phyloP scores from a whole-genome alignment of 2,113 vertebrate genomes.

The Centropristis striata region DNA sequence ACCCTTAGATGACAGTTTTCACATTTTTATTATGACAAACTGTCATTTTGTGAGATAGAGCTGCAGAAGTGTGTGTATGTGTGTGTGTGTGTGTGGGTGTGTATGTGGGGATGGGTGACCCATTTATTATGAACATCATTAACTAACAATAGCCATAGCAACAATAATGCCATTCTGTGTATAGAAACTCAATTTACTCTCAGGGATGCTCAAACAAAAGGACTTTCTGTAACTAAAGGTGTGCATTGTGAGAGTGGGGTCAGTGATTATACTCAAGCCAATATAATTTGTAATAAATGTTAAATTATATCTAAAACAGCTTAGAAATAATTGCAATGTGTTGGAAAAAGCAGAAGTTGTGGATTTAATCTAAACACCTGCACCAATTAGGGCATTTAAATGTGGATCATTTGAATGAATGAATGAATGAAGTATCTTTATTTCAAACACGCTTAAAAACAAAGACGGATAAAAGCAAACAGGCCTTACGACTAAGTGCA shows the following conservation, averaged over 20 bases:
- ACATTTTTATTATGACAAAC: constrained; percentile 7
- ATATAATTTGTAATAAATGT: background rate
- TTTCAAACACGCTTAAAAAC: too few relatives aligned
- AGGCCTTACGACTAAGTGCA: too few relatives aligned
- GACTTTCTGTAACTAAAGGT: background rate
- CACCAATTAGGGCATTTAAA: background rate
- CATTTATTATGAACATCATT: constrained; percentile 51
- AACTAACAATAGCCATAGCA: constrained; percentile 26
- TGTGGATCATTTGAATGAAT: too few relatives aligned
- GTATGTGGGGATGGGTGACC: constrained; percentile 25
- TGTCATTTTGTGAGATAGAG: constrained; percentile 1
- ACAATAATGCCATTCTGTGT: constrained; percentile 10
- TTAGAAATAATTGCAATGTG: background rate
- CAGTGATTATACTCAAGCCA: background rate
- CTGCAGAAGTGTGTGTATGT: background rate
- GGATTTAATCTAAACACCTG: too few relatives aligned
- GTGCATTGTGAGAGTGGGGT: background rate
- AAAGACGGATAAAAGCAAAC: too few relatives aligned
- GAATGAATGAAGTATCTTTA: too few relatives aligned
- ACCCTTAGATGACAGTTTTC: background rate
- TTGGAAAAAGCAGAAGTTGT: background rate
- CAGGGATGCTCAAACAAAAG: constrained; percentile 1
- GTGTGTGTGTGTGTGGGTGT: background rate
- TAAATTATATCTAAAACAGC: background rate
- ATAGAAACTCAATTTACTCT: background rate